Conservation (phyloP, 2,113 vertebrate genomes). For the Crotalus helleri region DNA sequence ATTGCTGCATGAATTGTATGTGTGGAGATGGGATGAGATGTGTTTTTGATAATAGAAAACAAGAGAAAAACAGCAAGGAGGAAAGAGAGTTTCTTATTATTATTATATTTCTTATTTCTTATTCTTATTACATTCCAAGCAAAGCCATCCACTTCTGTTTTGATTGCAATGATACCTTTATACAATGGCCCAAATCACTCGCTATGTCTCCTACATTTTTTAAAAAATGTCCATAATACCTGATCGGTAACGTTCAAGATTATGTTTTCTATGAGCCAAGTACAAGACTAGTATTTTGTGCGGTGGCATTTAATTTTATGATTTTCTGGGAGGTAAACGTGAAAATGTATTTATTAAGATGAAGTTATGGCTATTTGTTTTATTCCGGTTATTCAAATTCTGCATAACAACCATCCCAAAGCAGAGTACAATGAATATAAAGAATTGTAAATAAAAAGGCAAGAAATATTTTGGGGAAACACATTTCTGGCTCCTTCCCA, state of each 20-base stretch:
- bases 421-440: not conserved
- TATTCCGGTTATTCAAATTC: not conserved
- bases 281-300: not conserved
- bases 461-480: not conserved
- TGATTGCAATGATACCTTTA: not conserved
- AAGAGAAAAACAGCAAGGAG: not conserved
- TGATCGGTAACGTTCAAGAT: not conserved
- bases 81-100: not conserved
- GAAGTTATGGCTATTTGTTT: not conserved
- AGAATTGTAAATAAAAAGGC: not conserved
- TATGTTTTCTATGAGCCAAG: not conserved
- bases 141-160: not conserved
- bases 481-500: not conserved
- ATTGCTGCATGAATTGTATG: not conserved
- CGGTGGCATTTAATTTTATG: not conserved
- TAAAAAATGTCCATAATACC: not conserved
- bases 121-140: not conserved
- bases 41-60: not conserved
- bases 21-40: not conserved
- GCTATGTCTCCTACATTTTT: not conserved
- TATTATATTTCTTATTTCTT: no score
- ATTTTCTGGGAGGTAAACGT: not conserved
- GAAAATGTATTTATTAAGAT: not conserved
- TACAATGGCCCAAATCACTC: not conserved
- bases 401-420: not conserved